Percentiles rank a stretch among this genome's conserved stretches.
These are phyloP conservation scores for Busseola fusca DNA, from an alignment of 2,888 invertebrate genomes.

Conservation along the genomic window DNA sequence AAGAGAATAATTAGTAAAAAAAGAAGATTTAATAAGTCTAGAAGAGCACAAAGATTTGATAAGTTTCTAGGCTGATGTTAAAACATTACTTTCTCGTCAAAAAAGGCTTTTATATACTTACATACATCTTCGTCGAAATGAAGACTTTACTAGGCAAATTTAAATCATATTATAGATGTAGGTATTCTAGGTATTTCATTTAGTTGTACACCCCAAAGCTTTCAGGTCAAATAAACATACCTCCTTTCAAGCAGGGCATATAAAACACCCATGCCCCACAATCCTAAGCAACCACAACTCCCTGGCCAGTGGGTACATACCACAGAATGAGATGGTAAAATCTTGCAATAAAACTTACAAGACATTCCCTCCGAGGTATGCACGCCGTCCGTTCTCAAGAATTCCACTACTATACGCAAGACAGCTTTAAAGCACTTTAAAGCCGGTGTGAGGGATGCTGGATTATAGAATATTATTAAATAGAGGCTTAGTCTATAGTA, in stretches of 20 bases:
- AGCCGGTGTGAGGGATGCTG: slow-evolving; percentile 37
- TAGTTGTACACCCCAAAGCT: background rate
- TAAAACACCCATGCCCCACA: slow-evolving; percentile 28
- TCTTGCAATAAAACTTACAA: slow-evolving; percentile 80
- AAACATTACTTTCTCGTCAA: too few relatives aligned
- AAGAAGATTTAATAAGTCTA: too few relatives aligned
- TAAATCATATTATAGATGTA: background rate
- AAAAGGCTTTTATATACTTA: background rate
- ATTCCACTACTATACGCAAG: slow-evolving; percentile 73
- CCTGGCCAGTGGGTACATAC: slow-evolving; percentile 38
- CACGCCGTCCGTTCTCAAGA: slow-evolving; percentile 72
- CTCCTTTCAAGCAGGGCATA: background rate
- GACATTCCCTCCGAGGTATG: slow-evolving; percentile 76
- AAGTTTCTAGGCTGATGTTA: background rate
- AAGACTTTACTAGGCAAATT: background rate
- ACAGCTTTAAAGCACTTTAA: slow-evolving; percentile 52
- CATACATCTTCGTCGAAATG: background rate
- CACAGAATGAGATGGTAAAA: slow-evolving; percentile 73
- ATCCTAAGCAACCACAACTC: slow-evolving; percentile 60
- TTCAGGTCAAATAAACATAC: background rate
- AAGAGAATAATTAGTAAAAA: too few relatives aligned
- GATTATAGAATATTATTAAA: slow-evolving; percentile 36
- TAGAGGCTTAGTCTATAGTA: slow-evolving; percentile 14
- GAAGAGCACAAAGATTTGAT: background rate
- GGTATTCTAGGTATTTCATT: too few relatives aligned